Base-by-base conservation (phyloP, 53 echinoderm and acorn worm genomes). In the Zoroaster sp. region DNA sequence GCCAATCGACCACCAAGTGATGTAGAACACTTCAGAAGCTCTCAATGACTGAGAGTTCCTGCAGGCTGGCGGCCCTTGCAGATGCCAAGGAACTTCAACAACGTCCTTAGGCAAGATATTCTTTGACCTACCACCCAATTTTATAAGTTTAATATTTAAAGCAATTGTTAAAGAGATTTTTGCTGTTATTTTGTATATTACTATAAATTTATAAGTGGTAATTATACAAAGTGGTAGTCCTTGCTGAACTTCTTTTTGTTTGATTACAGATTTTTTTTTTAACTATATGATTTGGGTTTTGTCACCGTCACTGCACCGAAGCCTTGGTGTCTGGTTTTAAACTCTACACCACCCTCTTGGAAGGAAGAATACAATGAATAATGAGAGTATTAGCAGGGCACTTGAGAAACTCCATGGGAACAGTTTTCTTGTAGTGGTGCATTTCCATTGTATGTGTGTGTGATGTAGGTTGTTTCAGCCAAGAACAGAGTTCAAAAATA, bases 301-400 rank as follows among this genome's bases (percentile, higher is more conserved):
- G 30, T 72, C 86, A 44, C 72, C 86, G 4, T 28, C 72, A 34
- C 86, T 86, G 45, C 86, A 86, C 49, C 21, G 70, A 40, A 71
- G 66, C 41, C 86, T 86, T 44, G 72, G 86, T n/a, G 32, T 86
- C 3, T 86, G 86, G 72, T 43, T 45, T n/a, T 28, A 86, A 86
- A 15, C 23, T 86, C 25, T 86, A 12, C 40, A 70, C 55, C 4
- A 33, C 44, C 35, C n/a, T 86, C n/a, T n/a, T n/a, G n/a, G 1
- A 72, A 86, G 37, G 18, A 71, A 35, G 86, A 86, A 49, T 39
- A 44, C 33, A 43, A 70, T 15, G 46, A 33, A 33, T n/a, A 36
- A 33, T 5, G 46, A 86, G 30, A 10, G 35, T 9, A 86, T 86
- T 46, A 72, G 36, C 9, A 72, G 71, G 20, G 28, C 44, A 43